These are phyloP conservation scores for Austrofundulus limnaeus DNA, from an alignment of 2,113 vertebrate species.

Conservation along the genomic window DNA sequence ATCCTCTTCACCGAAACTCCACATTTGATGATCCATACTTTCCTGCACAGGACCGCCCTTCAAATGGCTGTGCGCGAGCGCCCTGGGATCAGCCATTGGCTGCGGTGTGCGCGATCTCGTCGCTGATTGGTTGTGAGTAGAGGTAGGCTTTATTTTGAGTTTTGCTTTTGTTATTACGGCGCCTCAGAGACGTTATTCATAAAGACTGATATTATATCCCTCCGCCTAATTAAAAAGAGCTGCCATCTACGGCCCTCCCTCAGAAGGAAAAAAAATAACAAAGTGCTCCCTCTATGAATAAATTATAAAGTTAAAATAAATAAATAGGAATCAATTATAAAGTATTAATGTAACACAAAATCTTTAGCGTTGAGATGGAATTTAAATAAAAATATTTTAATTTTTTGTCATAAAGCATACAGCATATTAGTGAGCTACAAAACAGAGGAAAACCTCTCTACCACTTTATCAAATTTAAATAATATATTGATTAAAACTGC, in stretches of 20 bases:
- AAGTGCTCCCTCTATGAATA: too few relatives aligned
- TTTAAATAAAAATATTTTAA: too few relatives aligned
- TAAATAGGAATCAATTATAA: too few relatives aligned
- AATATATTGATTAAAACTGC: too few relatives aligned
- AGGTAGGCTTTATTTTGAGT: slow-evolving; percentile 73
- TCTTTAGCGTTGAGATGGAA: too few relatives aligned
- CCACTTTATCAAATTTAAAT: too few relatives aligned
- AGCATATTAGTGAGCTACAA: too few relatives aligned
- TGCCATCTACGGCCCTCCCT: slow-evolving; percentile 1
- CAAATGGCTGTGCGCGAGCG: slow-evolving; percentile 54
- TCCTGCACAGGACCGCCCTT: slow-evolving; percentile 71
- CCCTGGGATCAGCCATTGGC: slow-evolving; percentile 66
- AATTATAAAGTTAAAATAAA: too few relatives aligned
- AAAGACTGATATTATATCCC: slow-evolving; percentile 35
- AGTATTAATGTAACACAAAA: too few relatives aligned
- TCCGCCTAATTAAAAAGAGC: slow-evolving; percentile 33
- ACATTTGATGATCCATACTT: slow-evolving; percentile 47
- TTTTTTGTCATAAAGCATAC: too few relatives aligned
- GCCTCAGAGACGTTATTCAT: slow-evolving; percentile 69
- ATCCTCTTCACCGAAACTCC: background rate
- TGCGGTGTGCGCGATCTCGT: slow-evolving; percentile 36
- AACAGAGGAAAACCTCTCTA: too few relatives aligned
- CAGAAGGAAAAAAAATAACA: background rate
- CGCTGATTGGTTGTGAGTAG: slow-evolving; percentile 67
- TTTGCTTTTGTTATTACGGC: slow-evolving; percentile 72